These are phyloP conservation scores for Xenops minutus DNA, from an alignment of 2,797 vertebrate genomes.

Conservation along the genomic window DNA sequence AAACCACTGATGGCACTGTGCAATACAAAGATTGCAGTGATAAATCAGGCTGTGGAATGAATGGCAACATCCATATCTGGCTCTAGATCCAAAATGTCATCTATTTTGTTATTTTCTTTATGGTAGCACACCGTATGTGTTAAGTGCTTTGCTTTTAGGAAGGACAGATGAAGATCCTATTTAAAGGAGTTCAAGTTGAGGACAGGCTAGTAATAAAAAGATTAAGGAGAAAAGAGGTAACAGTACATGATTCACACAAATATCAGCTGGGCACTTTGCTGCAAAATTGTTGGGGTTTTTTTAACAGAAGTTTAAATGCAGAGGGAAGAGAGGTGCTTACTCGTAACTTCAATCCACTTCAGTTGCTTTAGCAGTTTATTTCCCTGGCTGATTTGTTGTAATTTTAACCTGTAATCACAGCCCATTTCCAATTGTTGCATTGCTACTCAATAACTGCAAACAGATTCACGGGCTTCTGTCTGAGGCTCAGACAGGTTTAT, in stretches of 20 bases:
- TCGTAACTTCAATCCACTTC: neutral
- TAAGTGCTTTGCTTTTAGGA: slow-evolving; percentile 31
- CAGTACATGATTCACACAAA: neutral
- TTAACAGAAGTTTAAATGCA: neutral
- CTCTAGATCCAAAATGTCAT: slow-evolving; percentile 51
- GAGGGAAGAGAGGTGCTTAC: neutral
- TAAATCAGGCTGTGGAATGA: slow-evolving; percentile 30
- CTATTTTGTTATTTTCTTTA: slow-evolving; percentile 51
- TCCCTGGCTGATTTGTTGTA: neutral
- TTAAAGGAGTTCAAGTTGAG: slow-evolving; percentile 13
- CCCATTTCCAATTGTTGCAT: neutral
- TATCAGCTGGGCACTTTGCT: neutral
- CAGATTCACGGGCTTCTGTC: neutral
- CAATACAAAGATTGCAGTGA: slow-evolving; percentile 1
- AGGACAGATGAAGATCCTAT: neutral
- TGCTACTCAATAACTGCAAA: neutral
- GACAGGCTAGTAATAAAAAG: neutral
- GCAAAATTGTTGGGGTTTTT: neutral
- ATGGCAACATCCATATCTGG: slow-evolving; percentile 37
- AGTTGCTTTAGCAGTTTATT: neutral
- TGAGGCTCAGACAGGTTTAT: neutral
- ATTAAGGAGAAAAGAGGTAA: neutral
- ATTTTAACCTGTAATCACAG: neutral
- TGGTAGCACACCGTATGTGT: neutral
- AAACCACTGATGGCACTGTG: neutral